phyloP scores from a whole-genome alignment of 2,797 vertebrate species.

The Yasuhikotakia modesta region DNA sequence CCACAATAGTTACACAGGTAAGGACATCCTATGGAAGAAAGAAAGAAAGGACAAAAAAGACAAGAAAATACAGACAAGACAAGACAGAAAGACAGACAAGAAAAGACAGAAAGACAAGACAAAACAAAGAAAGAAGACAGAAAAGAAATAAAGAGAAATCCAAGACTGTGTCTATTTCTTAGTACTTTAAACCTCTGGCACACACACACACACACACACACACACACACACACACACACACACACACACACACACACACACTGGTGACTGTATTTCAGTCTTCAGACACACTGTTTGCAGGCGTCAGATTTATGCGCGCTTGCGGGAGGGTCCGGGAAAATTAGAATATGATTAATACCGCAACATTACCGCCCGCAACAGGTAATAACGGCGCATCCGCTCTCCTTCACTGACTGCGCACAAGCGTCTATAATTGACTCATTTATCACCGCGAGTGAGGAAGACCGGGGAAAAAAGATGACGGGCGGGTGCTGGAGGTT shows the following conservation, averaged over 20 bases:
- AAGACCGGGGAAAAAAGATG: slow-evolving; percentile 45
- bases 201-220: slow-evolving; percentile 21
- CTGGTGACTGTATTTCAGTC: slow-evolving; percentile 61
- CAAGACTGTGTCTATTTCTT: too few relatives aligned
- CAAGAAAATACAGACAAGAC: too few relatives aligned
- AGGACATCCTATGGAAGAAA: too few relatives aligned
- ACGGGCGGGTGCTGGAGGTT: slow-evolving; percentile 49
- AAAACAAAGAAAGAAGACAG: too few relatives aligned
- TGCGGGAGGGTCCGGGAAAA: slow-evolving; percentile 68
- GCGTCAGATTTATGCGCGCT: slow-evolving; percentile 70
- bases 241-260: slow-evolving; percentile 32
- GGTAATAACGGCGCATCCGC: slow-evolving; percentile 79
- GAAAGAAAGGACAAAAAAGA: too few relatives aligned
- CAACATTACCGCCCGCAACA: slow-evolving; percentile 80
- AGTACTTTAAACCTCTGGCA: too few relatives aligned
- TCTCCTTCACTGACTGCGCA: slow-evolving; percentile 64
- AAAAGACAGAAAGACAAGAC: too few relatives aligned
- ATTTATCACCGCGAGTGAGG: slow-evolving; percentile 78
- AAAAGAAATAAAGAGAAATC: too few relatives aligned
- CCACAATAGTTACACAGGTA: too few relatives aligned
- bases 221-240: slow-evolving; percentile 10
- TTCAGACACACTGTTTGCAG: slow-evolving; percentile 66
- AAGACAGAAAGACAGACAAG: too few relatives aligned
- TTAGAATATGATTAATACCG: slow-evolving; percentile 85
- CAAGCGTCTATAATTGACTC: slow-evolving; percentile 79